phyloP scores from a whole-genome alignment of 2,113 vertebrate genomes.

The Salvelinus namaycush region DNA sequence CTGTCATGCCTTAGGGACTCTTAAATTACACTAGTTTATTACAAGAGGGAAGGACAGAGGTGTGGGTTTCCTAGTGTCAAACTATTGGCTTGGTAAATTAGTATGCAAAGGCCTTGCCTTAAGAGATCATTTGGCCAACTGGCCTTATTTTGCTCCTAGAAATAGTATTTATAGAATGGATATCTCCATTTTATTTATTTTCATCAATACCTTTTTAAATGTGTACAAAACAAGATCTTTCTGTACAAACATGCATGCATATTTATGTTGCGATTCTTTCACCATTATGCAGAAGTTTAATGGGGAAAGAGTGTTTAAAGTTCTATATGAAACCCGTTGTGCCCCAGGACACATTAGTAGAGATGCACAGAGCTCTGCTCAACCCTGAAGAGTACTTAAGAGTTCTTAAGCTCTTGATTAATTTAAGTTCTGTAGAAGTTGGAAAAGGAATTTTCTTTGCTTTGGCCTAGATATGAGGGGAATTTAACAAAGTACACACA shows the following conservation, averaged over 20 bases:
- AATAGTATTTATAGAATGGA: slow-evolving; percentile 19
- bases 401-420: slow-evolving; percentile 50
- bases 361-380: slow-evolving; percentile 24
- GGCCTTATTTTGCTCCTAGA: too few relatives aligned
- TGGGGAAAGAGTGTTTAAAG: slow-evolving; percentile 39
- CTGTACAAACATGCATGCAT: background rate
- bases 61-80: slow-evolving; percentile 56
- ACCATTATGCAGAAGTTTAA: slow-evolving; percentile 18
- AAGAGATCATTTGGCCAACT: background rate
- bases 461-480: too few relatives aligned
- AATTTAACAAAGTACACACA: too few relatives aligned
- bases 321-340: slow-evolving; percentile 45
- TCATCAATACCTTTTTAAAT: background rate
- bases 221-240: slow-evolving; percentile 34
- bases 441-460: slow-evolving; percentile 21
- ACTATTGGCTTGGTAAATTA: slow-evolving; percentile 33
- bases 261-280: slow-evolving; percentile 19
- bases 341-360: slow-evolving; percentile 41
- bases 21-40: slow-evolving; percentile 65
- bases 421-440: slow-evolving; percentile 53
- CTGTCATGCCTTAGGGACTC: slow-evolving; percentile 50
- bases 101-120: slow-evolving; percentile 52
- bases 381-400: slow-evolving; percentile 18
- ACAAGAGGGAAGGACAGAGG: slow-evolving; percentile 32
- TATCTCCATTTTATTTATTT: slow-evolving; percentile 1